Evolutionary conservation across 2,888 invertebrate genomes (phyloP).

Genomic region (Polydrusus cervinus): DNA sequence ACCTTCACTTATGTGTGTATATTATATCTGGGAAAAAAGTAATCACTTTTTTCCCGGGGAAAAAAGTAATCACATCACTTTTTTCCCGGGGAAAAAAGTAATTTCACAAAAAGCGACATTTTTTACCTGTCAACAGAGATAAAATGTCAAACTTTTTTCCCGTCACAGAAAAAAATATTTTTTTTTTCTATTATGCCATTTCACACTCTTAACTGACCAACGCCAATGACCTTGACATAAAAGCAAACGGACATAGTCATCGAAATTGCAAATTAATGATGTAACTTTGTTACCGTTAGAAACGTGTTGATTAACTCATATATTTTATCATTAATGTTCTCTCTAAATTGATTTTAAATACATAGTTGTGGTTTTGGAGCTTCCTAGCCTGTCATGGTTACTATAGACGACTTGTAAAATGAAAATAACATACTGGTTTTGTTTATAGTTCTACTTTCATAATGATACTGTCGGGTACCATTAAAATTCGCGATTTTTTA

Average conservation of each 20-base stretch:
- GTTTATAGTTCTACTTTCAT: too few species aligned
- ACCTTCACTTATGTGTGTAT: too few species aligned
- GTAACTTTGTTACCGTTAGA: conserved; percentile 36
- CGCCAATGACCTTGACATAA: conserved; percentile 14
- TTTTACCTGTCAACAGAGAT: too few species aligned
- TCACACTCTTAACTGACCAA: conserved; percentile 11
- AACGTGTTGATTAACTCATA: conserved; percentile 30
- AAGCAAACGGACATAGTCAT: conserved; percentile 11
- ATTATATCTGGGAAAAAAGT: too few species aligned
- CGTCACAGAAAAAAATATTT: too few species aligned
- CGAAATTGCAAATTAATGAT: conserved; percentile 26
- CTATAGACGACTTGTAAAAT: neutral
- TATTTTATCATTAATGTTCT: conserved; percentile 5
- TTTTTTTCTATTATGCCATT: neutral
- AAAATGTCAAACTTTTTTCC: too few species aligned
- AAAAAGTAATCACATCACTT: too few species aligned
- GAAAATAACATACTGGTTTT: neutral
- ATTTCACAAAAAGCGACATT: too few species aligned
- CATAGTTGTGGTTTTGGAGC: conserved; percentile 8
- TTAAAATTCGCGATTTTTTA: too few species aligned
- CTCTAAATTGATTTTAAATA: neutral
- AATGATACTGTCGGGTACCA: too few species aligned
- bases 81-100: too few species aligned
- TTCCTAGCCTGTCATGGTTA: neutral
- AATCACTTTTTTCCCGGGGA: too few species aligned